Conservation (phyloP, 2,113 vertebrate genomes). For the Nipponia nippon region DNA sequence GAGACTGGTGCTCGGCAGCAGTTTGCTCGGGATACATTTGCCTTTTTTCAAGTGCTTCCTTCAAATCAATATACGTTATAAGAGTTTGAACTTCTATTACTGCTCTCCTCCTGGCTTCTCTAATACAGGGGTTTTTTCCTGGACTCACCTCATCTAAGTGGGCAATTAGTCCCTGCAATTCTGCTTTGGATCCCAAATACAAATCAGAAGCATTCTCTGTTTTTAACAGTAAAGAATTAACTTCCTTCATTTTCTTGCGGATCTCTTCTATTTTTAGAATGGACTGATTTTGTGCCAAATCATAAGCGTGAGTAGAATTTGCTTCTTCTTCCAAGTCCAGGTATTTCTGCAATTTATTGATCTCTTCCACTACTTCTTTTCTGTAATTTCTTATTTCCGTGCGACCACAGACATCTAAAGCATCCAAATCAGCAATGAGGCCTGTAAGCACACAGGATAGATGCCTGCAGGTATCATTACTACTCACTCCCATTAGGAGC, state of each 20-base stretch:
- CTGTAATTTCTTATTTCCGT: slow-evolving; percentile 90
- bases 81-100: slow-evolving; percentile 92
- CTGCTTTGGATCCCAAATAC: slow-evolving; percentile 83
- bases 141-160: slow-evolving; percentile 89
- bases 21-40: slow-evolving; percentile 59
- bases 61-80: slow-evolving; percentile 89
- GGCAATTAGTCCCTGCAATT: slow-evolving; percentile 88
- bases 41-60: slow-evolving; percentile 82
- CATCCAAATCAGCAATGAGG: slow-evolving; percentile 90
- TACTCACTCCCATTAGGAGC: slow-evolving; percentile 88
- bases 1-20: slow-evolving; percentile 76
- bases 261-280: slow-evolving; percentile 92
- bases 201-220: slow-evolving; percentile 79
- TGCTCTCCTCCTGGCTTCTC: slow-evolving; percentile 90
- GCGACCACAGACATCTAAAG: slow-evolving; percentile 89
- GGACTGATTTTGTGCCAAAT: slow-evolving; percentile 90
- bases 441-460: slow-evolving; percentile 91
- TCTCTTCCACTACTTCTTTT: slow-evolving; percentile 94
- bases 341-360: slow-evolving; percentile 89
- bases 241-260: slow-evolving; percentile 81
- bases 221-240: slow-evolving; percentile 81
- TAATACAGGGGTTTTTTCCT: slow-evolving; percentile 92
- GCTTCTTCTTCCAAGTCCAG: slow-evolving; percentile 93
- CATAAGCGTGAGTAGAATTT: slow-evolving; percentile 82
- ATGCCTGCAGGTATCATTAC: slow-evolving; percentile 88